Evolutionary conservation across 2,797 vertebrate genomes (phyloP), one percentile per base, ranked within the genome.

Genomic region (Toxotes lorentzi): DNA sequence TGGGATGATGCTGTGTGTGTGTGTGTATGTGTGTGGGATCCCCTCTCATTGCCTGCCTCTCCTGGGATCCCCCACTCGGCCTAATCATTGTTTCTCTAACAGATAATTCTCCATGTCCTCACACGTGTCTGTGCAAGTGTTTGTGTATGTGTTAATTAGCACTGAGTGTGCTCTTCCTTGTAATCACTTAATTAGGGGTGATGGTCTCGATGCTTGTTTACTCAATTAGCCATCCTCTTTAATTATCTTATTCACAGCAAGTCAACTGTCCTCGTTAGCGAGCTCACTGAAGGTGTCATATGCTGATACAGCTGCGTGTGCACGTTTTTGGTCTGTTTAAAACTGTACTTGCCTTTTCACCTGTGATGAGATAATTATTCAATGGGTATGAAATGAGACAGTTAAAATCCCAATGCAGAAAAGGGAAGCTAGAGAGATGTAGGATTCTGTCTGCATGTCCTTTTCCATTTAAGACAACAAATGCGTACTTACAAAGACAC

Each of bases 141-240:
- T 88, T 87, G 86, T 88, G 87, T 82, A 56, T 82, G 85, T 84
- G 94, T 96, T 98, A 97, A 99, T 99, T 98, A 98, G 95, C 93
- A 87, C 93, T 88, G 88, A 91, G 92, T 92, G 94, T 96, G 92
- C 88, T 94, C 94, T 93, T 95, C 93, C 96, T 96, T 89, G 93
- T 97, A 96, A 97, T 96, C 95, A 95, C 94, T 96, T 99, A 98
- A 99, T 99, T 98, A 98, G 95, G 96, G 97, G 96, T 98, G 97
- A 97, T 95, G 95, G 95, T 95, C 96, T 94, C 89, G 93, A 95
- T 94, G 95, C 96, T 95, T 98, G 97, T 99, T 99, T 98, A 97
- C 96, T 97, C 97, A 97, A 97, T 98, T 97, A 96, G 96, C 96
- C 94, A 96, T 97, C 96, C 96, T 97, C 96, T 97, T 98, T 97